These are phyloP conservation scores for Morphnarchus princeps DNA, from an alignment of 2,113 vertebrate genomes.

Conservation along the genomic window DNA sequence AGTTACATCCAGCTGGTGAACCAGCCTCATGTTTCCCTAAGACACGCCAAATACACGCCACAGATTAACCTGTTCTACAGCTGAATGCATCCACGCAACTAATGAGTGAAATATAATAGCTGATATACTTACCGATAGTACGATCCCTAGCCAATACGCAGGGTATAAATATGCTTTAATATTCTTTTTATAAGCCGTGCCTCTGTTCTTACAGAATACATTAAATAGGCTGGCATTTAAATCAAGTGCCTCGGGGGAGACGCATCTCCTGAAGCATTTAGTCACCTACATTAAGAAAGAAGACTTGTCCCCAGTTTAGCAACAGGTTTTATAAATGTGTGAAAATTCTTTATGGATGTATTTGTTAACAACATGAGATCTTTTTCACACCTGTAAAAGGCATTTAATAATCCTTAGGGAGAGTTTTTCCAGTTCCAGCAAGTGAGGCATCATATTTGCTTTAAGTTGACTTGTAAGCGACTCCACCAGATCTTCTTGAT, in stretches of 20 bases:
- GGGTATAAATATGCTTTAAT: neutral
- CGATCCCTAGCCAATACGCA: neutral
- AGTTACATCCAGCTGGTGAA: neutral
- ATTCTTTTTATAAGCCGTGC: neutral
- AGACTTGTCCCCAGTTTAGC: neutral
- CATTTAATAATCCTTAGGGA: conserved; percentile 24
- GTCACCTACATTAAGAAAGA: neutral
- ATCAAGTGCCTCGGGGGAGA: neutral
- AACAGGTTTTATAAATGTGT: conserved; percentile 16
- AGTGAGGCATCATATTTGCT: neutral
- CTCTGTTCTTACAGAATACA: conserved; percentile 9
- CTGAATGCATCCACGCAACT: neutral
- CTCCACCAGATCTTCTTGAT: neutral
- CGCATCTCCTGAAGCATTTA: neutral
- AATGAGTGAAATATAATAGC: neutral
- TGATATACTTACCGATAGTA: neutral
- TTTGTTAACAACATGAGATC: conserved; percentile 28
- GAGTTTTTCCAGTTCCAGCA: neutral
- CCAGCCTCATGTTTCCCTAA: neutral
- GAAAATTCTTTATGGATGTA: conserved; percentile 38
- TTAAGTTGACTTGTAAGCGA: neutral
- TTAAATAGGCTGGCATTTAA: conserved; percentile 27
- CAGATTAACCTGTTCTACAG: neutral
- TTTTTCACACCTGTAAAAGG: conserved; percentile 27
- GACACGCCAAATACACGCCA: neutral